A percentile compares a stretch with the other conserved stretches of the same genome.
Evolutionary conservation across 2,113 vertebrate species (phyloP).

Genomic region (Etheostoma cragini): DNA sequence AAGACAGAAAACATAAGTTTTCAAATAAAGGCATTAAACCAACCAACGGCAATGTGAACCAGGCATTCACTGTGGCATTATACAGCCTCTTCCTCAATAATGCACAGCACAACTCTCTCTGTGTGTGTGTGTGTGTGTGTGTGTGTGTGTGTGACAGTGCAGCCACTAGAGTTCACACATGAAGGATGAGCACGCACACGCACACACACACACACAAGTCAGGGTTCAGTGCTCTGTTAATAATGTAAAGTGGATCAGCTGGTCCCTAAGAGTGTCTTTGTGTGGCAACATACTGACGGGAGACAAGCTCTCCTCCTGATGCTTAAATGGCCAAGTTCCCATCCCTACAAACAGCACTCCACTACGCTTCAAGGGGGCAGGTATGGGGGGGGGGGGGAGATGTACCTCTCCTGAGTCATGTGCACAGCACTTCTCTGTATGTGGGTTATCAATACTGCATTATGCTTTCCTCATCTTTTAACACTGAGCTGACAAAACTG

Average conservation of each 20-base stretch:
- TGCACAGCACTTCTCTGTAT: conserved; percentile 32
- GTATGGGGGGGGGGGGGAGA: background rate
- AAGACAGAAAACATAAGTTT: conserved; percentile 55
- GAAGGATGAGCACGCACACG: background rate
- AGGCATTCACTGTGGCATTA: conserved; percentile 35
- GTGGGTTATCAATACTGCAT: conserved; percentile 40
- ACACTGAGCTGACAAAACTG: conserved; percentile 5
- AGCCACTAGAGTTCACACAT: conserved; percentile 28
- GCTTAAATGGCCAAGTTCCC: conserved; percentile 54
- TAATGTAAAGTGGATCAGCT: conserved; percentile 82
- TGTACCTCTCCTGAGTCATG: conserved; percentile 31
- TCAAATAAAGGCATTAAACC: conserved; percentile 31
- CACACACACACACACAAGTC: conserved; percentile 19
- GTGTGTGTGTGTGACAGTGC: conserved; percentile 13
- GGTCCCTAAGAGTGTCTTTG: conserved; percentile 74
- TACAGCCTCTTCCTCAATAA: conserved; percentile 57
- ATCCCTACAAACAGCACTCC: conserved; percentile 42
- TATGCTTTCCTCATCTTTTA: background rate
- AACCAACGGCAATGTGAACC: conserved; percentile 40
- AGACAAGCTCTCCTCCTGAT: conserved; percentile 53
- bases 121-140: conserved; percentile 4
- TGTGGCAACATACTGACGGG: conserved; percentile 71
- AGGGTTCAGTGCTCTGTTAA: conserved; percentile 76
- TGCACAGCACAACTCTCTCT: conserved; percentile 36
- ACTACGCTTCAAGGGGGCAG: conserved; percentile 22